These are phyloP conservation scores for Betta splendens DNA, from an alignment of 2,797 vertebrate genomes.

Conservation along the genomic window DNA sequence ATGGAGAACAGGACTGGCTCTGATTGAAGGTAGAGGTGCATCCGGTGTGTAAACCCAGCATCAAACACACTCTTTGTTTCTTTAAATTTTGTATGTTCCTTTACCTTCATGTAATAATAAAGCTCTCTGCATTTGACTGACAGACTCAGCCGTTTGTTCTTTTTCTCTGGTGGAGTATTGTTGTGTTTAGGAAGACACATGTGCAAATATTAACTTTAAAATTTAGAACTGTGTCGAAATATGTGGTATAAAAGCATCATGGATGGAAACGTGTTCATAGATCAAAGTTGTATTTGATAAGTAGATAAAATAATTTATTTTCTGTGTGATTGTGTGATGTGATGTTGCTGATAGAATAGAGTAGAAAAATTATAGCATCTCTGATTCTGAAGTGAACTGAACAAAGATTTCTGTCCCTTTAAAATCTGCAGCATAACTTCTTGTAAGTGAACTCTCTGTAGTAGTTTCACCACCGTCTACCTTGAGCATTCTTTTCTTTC, in stretches of 20 bases:
- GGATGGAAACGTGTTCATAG: not conserved
- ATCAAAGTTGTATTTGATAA: not conserved
- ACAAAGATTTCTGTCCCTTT: conserved; percentile 6
- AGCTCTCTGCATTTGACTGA: conserved; percentile 78
- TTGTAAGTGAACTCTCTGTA: not conserved
- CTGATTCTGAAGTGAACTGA: conserved; percentile 1
- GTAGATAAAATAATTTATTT: too few relatives aligned
- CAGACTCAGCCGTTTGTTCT: conserved; percentile 10
- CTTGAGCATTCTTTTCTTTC: not conserved
- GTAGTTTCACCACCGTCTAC: conserved; percentile 10
- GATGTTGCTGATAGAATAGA: conserved; percentile 2
- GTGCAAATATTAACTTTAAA: not conserved
- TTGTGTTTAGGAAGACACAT: conserved; percentile 12
- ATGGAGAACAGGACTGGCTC: conserved; percentile 27
- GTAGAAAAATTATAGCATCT: not conserved
- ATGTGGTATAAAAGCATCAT: conserved; percentile 1
- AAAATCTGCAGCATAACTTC: not conserved
- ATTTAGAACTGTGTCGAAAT: conserved; percentile 4
- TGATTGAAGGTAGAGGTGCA: conserved; percentile 47
- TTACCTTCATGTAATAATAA: conserved; percentile 80
- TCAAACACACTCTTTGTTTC: conserved; percentile 75
- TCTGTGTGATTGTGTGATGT: conserved; percentile 1
- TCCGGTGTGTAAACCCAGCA: conserved; percentile 61
- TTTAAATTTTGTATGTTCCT: conserved; percentile 79
- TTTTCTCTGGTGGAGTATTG: not conserved